A percentile compares a stretch with the other conserved stretches of the same genome.
phyloP scores from a whole-genome alignment of 35 echinoderm and acorn worm genomes.

The Ophioderma brevispina region DNA sequence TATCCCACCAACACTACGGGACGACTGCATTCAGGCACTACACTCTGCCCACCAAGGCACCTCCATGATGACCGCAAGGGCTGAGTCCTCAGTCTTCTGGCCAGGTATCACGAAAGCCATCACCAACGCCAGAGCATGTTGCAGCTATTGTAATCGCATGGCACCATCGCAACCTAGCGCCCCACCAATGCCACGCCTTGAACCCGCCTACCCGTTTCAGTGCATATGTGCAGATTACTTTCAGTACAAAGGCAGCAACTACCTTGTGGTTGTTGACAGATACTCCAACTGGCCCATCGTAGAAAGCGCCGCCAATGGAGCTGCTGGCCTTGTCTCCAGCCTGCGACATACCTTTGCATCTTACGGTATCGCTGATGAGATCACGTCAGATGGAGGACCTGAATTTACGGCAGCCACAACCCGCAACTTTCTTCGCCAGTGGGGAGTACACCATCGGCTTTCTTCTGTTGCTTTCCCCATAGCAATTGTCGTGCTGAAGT shows the following conservation, averaged over 20 bases:
- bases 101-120: slow-evolving; percentile 34
- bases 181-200: slow-evolving; percentile 1
- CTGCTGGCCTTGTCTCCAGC: slow-evolving; percentile 19
- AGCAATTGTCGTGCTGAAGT: slow-evolving; percentile 40
- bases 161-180: slow-evolving; percentile 28
- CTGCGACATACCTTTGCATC: slow-evolving; percentile 41
- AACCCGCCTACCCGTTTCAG: slow-evolving; percentile 57
- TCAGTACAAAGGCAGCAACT: slow-evolving; percentile 31
- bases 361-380: slow-evolving; percentile 26
- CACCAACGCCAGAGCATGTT: background rate
- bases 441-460: slow-evolving; percentile 40
- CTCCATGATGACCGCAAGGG: slow-evolving; percentile 36
- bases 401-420: background rate
- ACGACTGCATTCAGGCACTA: slow-evolving; percentile 27
- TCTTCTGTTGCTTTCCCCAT: slow-evolving; percentile 47
- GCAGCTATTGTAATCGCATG: slow-evolving; percentile 45
- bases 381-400: slow-evolving; percentile 27
- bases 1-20: slow-evolving; percentile 48
- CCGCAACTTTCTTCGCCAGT: slow-evolving; percentile 4
- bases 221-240: slow-evolving; percentile 53
- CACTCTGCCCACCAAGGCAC: slow-evolving; percentile 66
- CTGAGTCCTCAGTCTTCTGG: slow-evolving; percentile 57
- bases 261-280: slow-evolving; percentile 28
- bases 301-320: slow-evolving; percentile 8
- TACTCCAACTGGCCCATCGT: background rate